Evolutionary conservation across 2,113 vertebrate species (phyloP).

Genomic region (Hypocryptadius cinnamomeus): DNA sequence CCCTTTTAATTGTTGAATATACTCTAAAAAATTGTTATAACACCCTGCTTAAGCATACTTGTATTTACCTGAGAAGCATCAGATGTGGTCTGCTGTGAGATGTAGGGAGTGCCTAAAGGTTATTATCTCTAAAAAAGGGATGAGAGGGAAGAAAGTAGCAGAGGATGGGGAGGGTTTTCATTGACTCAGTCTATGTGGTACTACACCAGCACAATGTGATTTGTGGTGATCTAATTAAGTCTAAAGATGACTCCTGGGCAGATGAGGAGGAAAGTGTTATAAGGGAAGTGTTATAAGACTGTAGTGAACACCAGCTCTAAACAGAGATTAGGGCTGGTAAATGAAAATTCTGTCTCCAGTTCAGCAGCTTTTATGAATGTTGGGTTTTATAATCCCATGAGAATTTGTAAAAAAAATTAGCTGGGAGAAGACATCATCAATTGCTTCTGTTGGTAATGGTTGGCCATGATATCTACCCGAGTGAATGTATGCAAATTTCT

Average conservation of each 20-base stretch:
- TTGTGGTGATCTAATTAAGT: background rate
- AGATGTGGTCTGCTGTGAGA: background rate
- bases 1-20: background rate
- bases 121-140: background rate
- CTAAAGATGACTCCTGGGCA: background rate
- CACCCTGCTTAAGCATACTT: fast-evolving
- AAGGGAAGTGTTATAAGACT: no score
- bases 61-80: background rate
- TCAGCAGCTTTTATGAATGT: background rate
- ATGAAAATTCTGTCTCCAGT: background rate
- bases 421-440: background rate
- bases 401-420: background rate
- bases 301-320: background rate
- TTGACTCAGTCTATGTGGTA: background rate
- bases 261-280: background rate
- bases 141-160: background rate
- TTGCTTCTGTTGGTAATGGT: background rate
- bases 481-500: background rate
- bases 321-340: background rate
- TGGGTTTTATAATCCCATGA: background rate
- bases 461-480: background rate
- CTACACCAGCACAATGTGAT: background rate
- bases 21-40: background rate
- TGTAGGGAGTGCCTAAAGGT: background rate
- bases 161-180: background rate